These are phyloP conservation scores for Drosophila gaucha DNA, from an alignment of 2,888 invertebrate species.

Conservation along the genomic window DNA sequence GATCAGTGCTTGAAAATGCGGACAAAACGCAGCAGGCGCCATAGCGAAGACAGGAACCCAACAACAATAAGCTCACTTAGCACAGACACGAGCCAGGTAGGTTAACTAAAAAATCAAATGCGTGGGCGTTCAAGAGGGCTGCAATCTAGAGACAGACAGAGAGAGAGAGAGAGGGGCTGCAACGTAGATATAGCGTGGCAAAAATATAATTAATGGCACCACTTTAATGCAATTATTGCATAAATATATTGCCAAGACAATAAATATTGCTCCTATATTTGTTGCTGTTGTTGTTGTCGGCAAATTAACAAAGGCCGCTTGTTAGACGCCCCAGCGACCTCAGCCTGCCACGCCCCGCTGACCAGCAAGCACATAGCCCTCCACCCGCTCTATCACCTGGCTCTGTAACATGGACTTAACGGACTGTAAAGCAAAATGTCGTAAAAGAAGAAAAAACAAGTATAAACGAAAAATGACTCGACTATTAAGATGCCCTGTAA, in stretches of 20 bases:
- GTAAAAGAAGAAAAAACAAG: slow-evolving; percentile 19
- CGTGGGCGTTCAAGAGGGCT: slow-evolving; percentile 26
- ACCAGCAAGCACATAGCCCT: slow-evolving; percentile 13
- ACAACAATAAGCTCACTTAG: slow-evolving; percentile 26
- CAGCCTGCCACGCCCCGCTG: slow-evolving; percentile 36
- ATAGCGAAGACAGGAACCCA: slow-evolving; percentile 26
- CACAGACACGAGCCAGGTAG: slow-evolving; percentile 43
- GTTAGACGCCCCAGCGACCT: slow-evolving; percentile 49
- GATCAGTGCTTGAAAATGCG: slow-evolving; percentile 28
- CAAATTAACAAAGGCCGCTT: slow-evolving; percentile 65
- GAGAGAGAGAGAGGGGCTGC: not conserved
- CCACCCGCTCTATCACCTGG: no score
- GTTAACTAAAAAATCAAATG: slow-evolving; percentile 24
- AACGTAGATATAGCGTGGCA: slow-evolving; percentile 32
- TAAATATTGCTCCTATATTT: slow-evolving; percentile 55
- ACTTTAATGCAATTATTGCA: slow-evolving; percentile 77
- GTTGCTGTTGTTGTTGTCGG: slow-evolving; percentile 54
- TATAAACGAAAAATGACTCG: no score
- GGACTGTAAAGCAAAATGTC: slow-evolving; percentile 36
- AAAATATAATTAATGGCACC: slow-evolving; percentile 76
- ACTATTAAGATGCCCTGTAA: slow-evolving; percentile 6
- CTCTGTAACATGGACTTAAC: slow-evolving; percentile 19
- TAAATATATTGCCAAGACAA: slow-evolving; percentile 76
- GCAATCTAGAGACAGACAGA: no score
- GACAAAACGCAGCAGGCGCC: slow-evolving; percentile 47